A percentile compares a stretch with the other conserved stretches of the same genome.
phyloP scores from a whole-genome alignment of 2,113 vertebrate genomes.

The Promerops cafer region DNA sequence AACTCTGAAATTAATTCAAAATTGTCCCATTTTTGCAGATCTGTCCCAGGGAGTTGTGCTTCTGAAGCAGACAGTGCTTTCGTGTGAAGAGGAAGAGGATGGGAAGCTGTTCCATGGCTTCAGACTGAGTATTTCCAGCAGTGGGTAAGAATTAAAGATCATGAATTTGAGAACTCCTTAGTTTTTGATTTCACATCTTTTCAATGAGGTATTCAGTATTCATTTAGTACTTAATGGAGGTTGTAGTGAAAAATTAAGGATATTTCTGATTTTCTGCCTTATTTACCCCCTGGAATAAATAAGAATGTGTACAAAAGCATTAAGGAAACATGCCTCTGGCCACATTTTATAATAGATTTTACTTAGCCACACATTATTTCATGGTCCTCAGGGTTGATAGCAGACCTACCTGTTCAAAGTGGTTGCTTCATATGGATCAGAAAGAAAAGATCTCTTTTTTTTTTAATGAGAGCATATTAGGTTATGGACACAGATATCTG shows the following conservation, averaged over 20 bases:
- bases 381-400: background rate
- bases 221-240: background rate
- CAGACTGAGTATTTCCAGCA: background rate
- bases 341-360: background rate
- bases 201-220: background rate
- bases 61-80: background rate
- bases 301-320: background rate
- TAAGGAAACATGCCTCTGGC: background rate
- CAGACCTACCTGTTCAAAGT: background rate
- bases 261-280: background rate
- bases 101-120: background rate
- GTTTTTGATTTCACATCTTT: background rate
- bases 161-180: background rate
- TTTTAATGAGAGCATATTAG: background rate
- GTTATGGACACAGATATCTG: background rate
- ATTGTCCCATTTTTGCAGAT: background rate
- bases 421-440: fast-evolving
- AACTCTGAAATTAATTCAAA: background rate
- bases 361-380: background rate
- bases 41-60: background rate
- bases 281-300: background rate
- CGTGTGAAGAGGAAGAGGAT: background rate
- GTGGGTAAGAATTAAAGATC: background rate
- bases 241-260: background rate
- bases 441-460: background rate